Percentiles rank a stretch among this genome's conserved stretches.
Evolutionary conservation across 2,888 invertebrate species (phyloP).

Genomic region (Clepsis dumicolana): DNA sequence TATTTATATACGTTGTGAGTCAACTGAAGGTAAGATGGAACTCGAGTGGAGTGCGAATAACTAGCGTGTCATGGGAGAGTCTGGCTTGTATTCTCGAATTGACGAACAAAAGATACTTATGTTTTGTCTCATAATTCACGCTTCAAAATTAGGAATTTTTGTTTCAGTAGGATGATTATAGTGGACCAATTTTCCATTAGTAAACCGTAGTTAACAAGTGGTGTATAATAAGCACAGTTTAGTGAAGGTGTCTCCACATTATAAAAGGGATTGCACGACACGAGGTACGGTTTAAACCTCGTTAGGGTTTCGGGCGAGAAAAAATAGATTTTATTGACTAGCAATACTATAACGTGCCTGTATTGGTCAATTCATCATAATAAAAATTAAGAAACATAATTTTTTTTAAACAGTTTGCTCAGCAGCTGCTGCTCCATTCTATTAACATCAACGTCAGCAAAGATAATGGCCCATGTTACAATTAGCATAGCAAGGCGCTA

Average conservation of each 20-base stretch:
- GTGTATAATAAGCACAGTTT: too few species aligned
- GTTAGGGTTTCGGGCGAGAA: neutral
- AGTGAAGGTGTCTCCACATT: neutral
- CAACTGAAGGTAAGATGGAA: conserved; percentile 6
- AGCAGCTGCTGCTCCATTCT: neutral
- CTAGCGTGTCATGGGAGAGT: neutral
- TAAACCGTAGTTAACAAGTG: neutral
- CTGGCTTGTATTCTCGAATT: conserved; percentile 1
- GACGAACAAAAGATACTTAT: neutral
- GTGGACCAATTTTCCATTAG: neutral
- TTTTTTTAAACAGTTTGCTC: neutral
- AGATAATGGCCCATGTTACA: conserved; percentile 18
- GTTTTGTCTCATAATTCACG: neutral
- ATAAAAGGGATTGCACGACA: neutral
- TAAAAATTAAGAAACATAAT: neutral
- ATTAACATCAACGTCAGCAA: neutral
- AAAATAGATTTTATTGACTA: too few species aligned
- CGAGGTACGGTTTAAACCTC: too few species aligned
- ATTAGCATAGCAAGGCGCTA: conserved; percentile 25
- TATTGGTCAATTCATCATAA: neutral
- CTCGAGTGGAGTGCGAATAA: neutral
- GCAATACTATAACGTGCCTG: too few species aligned
- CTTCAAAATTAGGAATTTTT: neutral
- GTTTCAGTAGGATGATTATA: neutral
- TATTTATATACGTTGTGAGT: conserved; percentile 1